phyloP scores from a whole-genome alignment of 2,113 vertebrate genomes.

The Acinonyx jubatus region DNA sequence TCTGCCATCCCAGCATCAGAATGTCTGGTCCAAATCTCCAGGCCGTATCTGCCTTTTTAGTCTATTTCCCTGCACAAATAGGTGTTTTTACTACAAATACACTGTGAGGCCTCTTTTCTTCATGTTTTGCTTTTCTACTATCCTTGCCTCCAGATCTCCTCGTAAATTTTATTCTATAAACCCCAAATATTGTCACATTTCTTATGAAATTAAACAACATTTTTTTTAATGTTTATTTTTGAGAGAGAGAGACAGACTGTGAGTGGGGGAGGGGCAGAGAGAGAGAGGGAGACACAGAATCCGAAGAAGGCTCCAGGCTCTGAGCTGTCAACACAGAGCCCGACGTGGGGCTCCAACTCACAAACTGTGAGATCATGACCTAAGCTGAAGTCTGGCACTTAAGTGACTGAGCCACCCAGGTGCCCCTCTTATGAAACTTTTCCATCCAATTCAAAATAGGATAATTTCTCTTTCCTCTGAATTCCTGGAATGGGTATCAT shows the following conservation, averaged over 20 bases:
- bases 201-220: not conserved
- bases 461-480: not conserved
- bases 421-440: not conserved
- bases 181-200: not conserved
- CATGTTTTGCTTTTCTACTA: not conserved
- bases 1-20: not conserved
- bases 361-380: too few species aligned
- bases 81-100: not conserved
- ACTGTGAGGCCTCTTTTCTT: not conserved
- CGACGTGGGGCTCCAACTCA: too few species aligned
- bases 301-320: too few species aligned
- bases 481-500: not conserved
- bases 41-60: not conserved
- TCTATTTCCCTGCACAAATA: not conserved
- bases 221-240: too few species aligned
- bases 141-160: not conserved
- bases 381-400: too few species aligned
- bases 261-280: too few species aligned
- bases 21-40: not conserved
- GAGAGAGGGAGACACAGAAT: too few species aligned
- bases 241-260: too few species aligned
- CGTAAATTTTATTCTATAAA: not conserved
- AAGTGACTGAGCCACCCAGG: too few species aligned
- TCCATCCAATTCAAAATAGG: not conserved
- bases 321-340: too few species aligned